Conservation (phyloP, 2,113 vertebrate species). For the Pongo pygmaeus region DNA sequence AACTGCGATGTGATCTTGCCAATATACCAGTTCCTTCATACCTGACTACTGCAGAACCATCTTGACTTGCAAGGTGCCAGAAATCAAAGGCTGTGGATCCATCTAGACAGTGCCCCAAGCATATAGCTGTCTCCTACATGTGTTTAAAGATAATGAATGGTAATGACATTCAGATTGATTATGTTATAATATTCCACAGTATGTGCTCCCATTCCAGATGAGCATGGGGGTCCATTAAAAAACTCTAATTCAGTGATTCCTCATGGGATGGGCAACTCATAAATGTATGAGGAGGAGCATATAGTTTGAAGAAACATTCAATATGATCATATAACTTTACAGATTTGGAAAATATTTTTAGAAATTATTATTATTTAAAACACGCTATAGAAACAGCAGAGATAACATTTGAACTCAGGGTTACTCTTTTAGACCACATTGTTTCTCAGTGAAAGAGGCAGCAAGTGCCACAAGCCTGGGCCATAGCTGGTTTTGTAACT, state of each 20-base stretch:
- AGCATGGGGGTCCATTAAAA: not conserved
- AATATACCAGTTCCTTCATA: not conserved
- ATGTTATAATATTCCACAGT: not conserved
- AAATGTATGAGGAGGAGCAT: not conserved
- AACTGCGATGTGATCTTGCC: not conserved
- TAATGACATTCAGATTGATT: not conserved
- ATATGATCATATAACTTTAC: not conserved
- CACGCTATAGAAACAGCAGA: not conserved
- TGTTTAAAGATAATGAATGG: conserved; percentile 21
- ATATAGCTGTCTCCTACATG: conserved; percentile 1
- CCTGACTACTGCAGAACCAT: not conserved
- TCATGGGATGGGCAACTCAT: not conserved
- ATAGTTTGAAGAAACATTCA: not conserved
- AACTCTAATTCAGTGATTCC: not conserved
- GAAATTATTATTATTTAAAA: not conserved
- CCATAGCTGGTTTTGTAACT: not conserved
- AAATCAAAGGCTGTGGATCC: not conserved
- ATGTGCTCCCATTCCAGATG: not conserved
- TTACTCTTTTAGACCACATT: not conserved
- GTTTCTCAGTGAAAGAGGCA: not conserved
- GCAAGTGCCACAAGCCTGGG: too few species aligned
- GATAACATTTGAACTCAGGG: not conserved
- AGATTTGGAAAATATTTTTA: not conserved
- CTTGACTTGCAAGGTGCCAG: not conserved
- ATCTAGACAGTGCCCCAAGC: not conserved